Percentiles rank a stretch among this genome's conserved stretches.
Conservation (phyloP, 2,888 invertebrate species). For the Neuroscelio doddi region DNA sequence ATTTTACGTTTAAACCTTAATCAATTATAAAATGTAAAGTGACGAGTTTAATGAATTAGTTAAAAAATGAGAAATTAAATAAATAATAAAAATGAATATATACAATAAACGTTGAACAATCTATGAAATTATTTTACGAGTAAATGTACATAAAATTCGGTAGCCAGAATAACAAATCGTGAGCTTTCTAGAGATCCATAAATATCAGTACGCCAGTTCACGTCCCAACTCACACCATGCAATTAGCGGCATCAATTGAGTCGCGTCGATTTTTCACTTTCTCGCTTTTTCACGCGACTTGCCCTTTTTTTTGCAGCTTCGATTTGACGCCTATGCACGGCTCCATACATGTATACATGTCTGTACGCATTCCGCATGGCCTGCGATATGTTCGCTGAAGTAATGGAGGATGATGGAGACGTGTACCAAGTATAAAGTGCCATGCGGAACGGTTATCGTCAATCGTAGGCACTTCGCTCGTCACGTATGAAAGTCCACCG, state of each 20-base stretch:
- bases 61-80: too few relatives aligned
- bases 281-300: constrained; percentile 9
- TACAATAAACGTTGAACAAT: too few relatives aligned
- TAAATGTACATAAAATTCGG: too few relatives aligned
- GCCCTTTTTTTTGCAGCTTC: not conserved
- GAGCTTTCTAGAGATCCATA: not conserved
- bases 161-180: not conserved
- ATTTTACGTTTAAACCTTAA: too few relatives aligned
- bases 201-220: constrained; percentile 8
- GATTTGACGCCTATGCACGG: constrained; percentile 14
- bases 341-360: not conserved
- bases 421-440: constrained; percentile 28
- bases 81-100: too few relatives aligned
- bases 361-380: not conserved
- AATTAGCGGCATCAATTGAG: constrained; percentile 39
- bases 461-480: constrained; percentile 28
- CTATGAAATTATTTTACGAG: too few relatives aligned
- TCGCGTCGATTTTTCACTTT: constrained; percentile 34
- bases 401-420: constrained; percentile 34
- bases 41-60: too few relatives aligned
- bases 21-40: too few relatives aligned
- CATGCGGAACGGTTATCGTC: constrained; percentile 25
- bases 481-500: constrained; percentile 23
- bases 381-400: constrained; percentile 15
- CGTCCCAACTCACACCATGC: not conserved